A percentile compares a stretch with the other conserved stretches of the same genome.
These are phyloP conservation scores for human (Homo sapiens) DNA, from an alignment of 2,113 vertebrate genomes.

Conservation along the genomic window DNA sequence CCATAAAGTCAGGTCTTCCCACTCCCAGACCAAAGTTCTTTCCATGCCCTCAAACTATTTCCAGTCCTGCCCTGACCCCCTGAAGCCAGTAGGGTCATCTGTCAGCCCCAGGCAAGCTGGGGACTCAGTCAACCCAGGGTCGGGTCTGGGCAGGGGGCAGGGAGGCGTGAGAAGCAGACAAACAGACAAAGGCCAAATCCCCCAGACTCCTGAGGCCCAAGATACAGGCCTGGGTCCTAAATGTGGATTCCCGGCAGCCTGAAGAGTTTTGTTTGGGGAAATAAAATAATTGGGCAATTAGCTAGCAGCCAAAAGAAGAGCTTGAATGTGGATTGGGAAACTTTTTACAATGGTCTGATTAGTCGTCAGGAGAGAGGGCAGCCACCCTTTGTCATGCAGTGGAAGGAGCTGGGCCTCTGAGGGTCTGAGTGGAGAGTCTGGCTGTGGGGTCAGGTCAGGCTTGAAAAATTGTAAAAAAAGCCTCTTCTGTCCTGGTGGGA, in stretches of 20 bases:
- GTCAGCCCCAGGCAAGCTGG: background rate
- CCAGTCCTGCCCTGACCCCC: background rate
- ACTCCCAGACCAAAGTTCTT: background rate
- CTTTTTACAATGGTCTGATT: background rate
- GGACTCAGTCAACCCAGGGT: background rate
- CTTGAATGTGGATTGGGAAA: constrained; percentile 70
- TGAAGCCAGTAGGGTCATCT: background rate
- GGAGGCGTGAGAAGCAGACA: background rate
- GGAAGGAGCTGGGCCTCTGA: background rate
- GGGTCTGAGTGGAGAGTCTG: background rate
- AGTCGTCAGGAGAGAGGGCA: background rate
- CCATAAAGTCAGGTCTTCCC: background rate
- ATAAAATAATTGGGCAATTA: constrained; percentile 77
- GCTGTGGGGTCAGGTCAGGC: background rate
- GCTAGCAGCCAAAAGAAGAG: constrained; percentile 19
- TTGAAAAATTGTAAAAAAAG: background rate
- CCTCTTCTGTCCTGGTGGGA: background rate
- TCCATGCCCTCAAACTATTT: background rate
- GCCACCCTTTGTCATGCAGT: constrained; percentile 63
- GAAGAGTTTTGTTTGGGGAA: constrained; percentile 41
- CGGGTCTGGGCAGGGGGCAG: background rate
- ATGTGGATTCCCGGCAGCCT: constrained; percentile 73
- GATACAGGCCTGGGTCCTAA: background rate
- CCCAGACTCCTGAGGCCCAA: background rate
- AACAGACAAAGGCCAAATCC: constrained; percentile 23